A percentile compares a stretch with the other conserved stretches of the same genome.
phyloP scores from a whole-genome alignment of 1,140 invertebrate genomes.

The Phocides pigmalion region DNA sequence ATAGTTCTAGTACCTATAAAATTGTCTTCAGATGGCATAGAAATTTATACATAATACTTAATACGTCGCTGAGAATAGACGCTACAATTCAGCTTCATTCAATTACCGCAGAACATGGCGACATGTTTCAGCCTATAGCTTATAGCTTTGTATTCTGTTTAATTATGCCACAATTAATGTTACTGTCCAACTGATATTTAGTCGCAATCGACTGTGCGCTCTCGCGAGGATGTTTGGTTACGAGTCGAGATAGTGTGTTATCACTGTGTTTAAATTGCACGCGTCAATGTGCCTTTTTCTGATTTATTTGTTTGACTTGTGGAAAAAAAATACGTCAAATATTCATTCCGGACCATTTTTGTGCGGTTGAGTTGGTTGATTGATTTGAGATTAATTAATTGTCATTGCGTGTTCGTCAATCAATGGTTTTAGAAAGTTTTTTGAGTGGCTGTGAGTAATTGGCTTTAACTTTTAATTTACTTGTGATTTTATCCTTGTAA shows the following conservation, averaged over 20 bases:
- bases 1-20: too few species aligned
- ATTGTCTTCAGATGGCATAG: too few species aligned
- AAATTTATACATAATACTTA: too few species aligned
- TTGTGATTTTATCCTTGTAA: too few species aligned
- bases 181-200: constrained; percentile 2
- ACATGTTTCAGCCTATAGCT: constrained; percentile 1
- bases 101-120: neutral
- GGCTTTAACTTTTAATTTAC: too few species aligned
- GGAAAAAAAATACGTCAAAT: neutral
- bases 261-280: constrained; percentile 9
- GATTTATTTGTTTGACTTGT: neutral
- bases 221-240: constrained; percentile 18
- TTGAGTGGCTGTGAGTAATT: neutral
- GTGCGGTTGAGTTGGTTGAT: neutral
- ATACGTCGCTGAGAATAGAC: neutral
- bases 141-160: constrained; percentile 1
- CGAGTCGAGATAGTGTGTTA: constrained; percentile 16
- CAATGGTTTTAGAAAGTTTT: constrained; percentile 2
- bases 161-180: constrained; percentile 15
- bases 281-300: constrained; percentile 15
- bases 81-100: neutral
- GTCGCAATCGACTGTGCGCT: constrained; percentile 1
- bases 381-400: neutral
- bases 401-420: neutral
- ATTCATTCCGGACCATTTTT: neutral